A percentile compares a stretch with the other conserved stretches of the same genome.
phyloP scores from a whole-genome alignment of 2,888 invertebrate genomes.

The Ornithoptera alexandrae region DNA sequence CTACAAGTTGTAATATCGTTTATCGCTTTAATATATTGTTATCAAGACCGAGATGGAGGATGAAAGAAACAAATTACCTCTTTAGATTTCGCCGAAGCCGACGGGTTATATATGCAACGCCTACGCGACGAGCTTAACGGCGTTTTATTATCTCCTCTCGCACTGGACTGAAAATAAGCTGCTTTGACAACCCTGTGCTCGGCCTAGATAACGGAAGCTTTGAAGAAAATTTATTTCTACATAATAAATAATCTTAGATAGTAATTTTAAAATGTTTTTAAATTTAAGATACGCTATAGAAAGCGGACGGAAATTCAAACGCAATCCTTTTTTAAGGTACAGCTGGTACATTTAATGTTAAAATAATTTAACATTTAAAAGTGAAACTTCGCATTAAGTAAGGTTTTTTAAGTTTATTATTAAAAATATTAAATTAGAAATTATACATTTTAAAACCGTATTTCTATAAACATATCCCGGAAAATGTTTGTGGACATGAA shows the following conservation, averaged over 20 bases:
- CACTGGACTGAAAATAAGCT: slow-evolving; percentile 70
- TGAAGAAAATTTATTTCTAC: slow-evolving; percentile 41
- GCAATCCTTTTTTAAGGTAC: background rate
- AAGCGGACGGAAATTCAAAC: background rate
- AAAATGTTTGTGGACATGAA: no score
- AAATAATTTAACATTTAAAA: background rate
- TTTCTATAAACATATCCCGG: no score
- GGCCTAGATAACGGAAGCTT: slow-evolving; percentile 28
- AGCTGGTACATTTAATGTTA: background rate
- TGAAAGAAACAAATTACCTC: slow-evolving; percentile 69
- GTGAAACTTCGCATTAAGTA: no score
- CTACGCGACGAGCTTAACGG: slow-evolving; percentile 68
- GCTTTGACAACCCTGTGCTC: slow-evolving; percentile 45
- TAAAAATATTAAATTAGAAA: no score
- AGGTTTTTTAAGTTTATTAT: no score
- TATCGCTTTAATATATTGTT: slow-evolving; percentile 46
- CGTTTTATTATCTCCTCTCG: slow-evolving; percentile 65
- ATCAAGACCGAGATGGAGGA: slow-evolving; percentile 52
- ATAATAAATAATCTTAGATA: slow-evolving; percentile 4
- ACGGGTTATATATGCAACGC: slow-evolving; percentile 61
- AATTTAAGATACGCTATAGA: background rate
- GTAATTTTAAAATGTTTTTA: background rate
- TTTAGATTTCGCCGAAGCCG: slow-evolving; percentile 59
- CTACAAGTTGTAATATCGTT: slow-evolving; percentile 33
- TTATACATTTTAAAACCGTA: no score